Conservation (phyloP, 2,113 vertebrate species). For the Bubo scandiacus region DNA sequence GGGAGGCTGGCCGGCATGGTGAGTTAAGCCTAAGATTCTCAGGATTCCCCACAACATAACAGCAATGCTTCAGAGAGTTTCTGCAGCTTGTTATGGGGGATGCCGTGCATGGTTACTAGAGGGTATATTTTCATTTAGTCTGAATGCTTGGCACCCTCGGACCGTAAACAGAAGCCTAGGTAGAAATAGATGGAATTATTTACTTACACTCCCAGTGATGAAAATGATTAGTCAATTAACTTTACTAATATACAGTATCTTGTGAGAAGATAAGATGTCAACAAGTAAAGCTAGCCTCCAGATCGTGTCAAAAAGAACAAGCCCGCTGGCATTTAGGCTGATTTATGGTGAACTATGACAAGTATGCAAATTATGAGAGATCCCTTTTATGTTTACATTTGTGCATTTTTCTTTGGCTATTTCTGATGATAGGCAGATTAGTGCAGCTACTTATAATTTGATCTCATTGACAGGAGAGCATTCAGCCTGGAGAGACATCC, state of each 20-base stretch:
- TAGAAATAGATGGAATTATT: slow-evolving; percentile 85
- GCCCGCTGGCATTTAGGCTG: neutral
- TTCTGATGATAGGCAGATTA: slow-evolving; percentile 66
- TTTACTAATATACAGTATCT: slow-evolving; percentile 71
- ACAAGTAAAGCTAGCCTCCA: neutral
- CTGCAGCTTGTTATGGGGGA: slow-evolving; percentile 94
- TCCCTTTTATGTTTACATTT: slow-evolving; percentile 73
- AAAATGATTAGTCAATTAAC: slow-evolving; percentile 89
- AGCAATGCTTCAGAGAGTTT: slow-evolving; percentile 85
- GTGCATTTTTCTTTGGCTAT: slow-evolving; percentile 65
- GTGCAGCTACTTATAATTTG: slow-evolving; percentile 46
- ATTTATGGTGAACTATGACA: slow-evolving; percentile 50
- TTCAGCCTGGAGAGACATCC: slow-evolving; percentile 8
- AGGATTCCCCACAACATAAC: slow-evolving; percentile 92
- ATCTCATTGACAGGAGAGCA: slow-evolving; percentile 52
- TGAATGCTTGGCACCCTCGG: slow-evolving; percentile 90
- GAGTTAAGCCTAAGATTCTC: slow-evolving; percentile 88
- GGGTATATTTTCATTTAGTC: slow-evolving; percentile 96
- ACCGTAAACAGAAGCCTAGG: slow-evolving; percentile 86
- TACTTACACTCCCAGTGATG: slow-evolving; percentile 78
- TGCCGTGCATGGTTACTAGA: slow-evolving; percentile 86
- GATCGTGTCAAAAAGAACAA: neutral
- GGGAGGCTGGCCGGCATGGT: slow-evolving; percentile 66
- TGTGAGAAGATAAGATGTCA: slow-evolving; percentile 55
- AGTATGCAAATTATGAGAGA: slow-evolving; percentile 62